Base-by-base conservation (phyloP, 2,888 invertebrate species). In the Acronicta psi region DNA sequence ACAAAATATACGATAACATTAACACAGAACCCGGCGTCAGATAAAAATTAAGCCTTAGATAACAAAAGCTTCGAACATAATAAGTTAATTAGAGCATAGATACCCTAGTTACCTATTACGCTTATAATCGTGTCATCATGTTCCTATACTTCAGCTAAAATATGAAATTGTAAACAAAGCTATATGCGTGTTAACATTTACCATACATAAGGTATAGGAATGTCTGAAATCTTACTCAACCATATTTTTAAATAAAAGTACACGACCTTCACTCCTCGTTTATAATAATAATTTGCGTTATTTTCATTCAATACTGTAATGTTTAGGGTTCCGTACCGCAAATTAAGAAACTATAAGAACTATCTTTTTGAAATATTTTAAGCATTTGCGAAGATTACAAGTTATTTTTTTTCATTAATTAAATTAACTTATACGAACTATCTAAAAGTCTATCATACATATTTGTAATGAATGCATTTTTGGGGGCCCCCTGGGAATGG, bases 131-230 rank as follows among this genome's bases (percentile, higher is more conserved):
- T 74, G 74, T 71, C 77, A 75, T 76, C 74, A 57, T 66, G 71
- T 72, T n/a, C n/a, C n/a, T n/a, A 72, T 64, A 73, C 77, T 77
- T 74, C 61, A 77, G 57, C 73, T 64, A 57, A 76, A 76, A 69
- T 71, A 73, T 61, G 74, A 78, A 79, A 75, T 71, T 74, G 73
- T 84, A 83, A 82, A 85, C 82, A 85, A 50, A 63, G 45, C 60
- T 67, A 59, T 43, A 43, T 55, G 51, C 66, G 63, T 74, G 77
- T 79, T 80, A 79, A 84, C 81, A 81, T 80, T 81, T 79, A 77
- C 83, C 79, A 82, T 71, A 77, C 75, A 73, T 73, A 74, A 73
- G 77, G 65, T 76, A 76, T 79, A 75, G 79, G 70, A 76, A 67
- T 76, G 71, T 66, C 76, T n/a, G n/a, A n/a, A n/a, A 72, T 67